phyloP scores from a whole-genome alignment of 2,113 vertebrate species.

The Petroica traversi region DNA sequence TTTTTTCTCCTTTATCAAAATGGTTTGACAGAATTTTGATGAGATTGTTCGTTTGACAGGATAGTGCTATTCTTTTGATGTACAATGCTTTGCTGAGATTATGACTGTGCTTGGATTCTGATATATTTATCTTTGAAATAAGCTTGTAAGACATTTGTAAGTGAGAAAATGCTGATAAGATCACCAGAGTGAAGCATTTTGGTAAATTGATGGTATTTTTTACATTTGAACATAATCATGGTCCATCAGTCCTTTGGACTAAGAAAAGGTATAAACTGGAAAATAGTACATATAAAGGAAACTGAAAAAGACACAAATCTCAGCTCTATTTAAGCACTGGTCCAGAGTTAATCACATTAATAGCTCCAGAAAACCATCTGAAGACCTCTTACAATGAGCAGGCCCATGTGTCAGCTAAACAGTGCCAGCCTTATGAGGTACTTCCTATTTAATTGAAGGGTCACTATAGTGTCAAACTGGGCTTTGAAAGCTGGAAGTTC shows the following conservation, averaged over 20 bases:
- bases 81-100: constrained; percentile 8
- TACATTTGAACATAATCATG: neutral
- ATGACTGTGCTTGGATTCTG: neutral
- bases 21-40: constrained; percentile 35
- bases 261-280: neutral
- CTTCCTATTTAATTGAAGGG: neutral
- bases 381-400: neutral
- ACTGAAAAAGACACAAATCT: neutral
- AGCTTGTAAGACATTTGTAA: neutral
- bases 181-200: neutral
- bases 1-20: constrained; percentile 21
- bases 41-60: neutral
- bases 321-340: neutral
- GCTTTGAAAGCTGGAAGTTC: neutral
- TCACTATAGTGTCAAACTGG: neutral
- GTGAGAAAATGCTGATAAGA: neutral
- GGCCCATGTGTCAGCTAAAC: neutral
- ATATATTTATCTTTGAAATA: constrained; percentile 16
- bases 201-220: neutral
- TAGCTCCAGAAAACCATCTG: neutral
- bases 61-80: neutral
- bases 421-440: neutral
- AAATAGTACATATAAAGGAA: neutral
- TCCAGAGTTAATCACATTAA: neutral
- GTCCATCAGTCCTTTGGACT: neutral